Conservation (phyloP, 2,888 invertebrate species). For the Pecten maximus region DNA sequence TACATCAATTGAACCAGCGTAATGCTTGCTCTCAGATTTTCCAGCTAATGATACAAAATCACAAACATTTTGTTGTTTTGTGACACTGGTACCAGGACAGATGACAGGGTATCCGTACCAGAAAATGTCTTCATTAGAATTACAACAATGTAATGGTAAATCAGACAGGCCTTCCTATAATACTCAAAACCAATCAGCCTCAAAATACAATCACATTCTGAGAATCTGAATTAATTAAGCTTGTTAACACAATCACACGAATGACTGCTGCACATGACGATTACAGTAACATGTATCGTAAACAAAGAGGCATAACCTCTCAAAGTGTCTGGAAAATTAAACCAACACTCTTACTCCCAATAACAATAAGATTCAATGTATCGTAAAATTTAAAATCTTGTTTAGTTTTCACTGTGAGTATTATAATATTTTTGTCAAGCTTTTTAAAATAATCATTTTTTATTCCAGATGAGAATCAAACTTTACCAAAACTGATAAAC, state of each 20-base stretch:
- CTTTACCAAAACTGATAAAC: too few species aligned
- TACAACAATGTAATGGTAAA: background rate
- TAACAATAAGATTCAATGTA: background rate
- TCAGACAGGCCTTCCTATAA: background rate
- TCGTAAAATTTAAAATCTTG: background rate
- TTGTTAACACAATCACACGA: slow-evolving; percentile 50
- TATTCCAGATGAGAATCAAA: too few species aligned
- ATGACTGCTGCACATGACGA: background rate
- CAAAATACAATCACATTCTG: slow-evolving; percentile 37
- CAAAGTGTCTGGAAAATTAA: background rate
- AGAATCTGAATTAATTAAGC: slow-evolving; percentile 51
- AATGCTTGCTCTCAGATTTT: slow-evolving; percentile 39
- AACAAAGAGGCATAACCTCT: background rate
- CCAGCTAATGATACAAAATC: background rate
- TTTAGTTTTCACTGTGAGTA: background rate
- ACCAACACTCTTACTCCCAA: background rate
- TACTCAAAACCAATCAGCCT: slow-evolving; percentile 26
- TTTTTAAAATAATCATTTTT: background rate
- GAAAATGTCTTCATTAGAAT: background rate
- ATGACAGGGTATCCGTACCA: background rate
- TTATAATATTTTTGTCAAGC: background rate
- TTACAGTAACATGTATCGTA: background rate
- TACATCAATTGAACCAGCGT: slow-evolving; percentile 41
- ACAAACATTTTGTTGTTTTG: background rate
- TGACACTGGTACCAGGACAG: background rate